phyloP scores from a whole-genome alignment of 2,888 invertebrate species.

The Ashinkailepas kermadecensis region DNA sequence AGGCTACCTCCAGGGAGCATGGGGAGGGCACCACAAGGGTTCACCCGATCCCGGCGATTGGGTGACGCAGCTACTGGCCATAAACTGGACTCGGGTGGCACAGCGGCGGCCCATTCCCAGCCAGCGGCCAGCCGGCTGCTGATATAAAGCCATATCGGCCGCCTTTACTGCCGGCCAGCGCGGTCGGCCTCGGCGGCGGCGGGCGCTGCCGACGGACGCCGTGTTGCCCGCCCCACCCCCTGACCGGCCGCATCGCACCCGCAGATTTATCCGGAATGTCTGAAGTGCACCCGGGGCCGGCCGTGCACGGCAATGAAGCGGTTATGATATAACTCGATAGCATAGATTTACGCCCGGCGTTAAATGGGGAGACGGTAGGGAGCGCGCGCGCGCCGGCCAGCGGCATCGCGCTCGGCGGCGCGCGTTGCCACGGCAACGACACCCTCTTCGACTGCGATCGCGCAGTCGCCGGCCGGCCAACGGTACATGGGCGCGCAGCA shows the following conservation, averaged over 20 bases:
- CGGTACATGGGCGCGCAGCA: background rate
- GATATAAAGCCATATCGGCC: background rate
- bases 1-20: no score
- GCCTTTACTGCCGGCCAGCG: background rate
- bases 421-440: background rate
- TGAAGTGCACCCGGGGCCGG: background rate
- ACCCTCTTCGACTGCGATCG: background rate
- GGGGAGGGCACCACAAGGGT: no score
- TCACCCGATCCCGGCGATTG: no score
- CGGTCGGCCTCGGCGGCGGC: background rate
- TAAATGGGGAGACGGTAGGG: background rate
- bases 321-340: background rate
- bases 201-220: no score
- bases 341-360: background rate
- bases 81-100: background rate
- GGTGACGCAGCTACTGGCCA: background rate
- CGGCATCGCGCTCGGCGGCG: background rate
- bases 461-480: background rate
- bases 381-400: background rate
- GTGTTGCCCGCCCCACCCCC: no score
- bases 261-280: constrained; percentile 2
- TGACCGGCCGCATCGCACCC: background rate
- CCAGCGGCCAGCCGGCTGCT: background rate
- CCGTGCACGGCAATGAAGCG: background rate
- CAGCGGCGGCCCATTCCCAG: background rate